phyloP scores from a whole-genome alignment of 2,113 vertebrate species.

The Embiotoca jacksoni region DNA sequence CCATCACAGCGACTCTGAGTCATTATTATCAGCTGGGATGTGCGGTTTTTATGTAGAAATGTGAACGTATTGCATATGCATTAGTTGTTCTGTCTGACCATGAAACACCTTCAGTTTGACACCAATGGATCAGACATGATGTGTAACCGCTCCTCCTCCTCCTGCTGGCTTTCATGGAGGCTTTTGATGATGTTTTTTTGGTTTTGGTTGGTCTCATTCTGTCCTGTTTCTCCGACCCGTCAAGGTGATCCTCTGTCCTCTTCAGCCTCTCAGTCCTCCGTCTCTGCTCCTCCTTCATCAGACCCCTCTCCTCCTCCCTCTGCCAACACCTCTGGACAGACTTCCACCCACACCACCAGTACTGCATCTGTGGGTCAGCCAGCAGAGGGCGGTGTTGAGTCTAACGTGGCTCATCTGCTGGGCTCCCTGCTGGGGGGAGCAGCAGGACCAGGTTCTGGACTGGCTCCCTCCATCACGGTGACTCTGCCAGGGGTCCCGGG shows the following conservation, averaged over 20 bases:
- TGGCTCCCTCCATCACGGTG: slow-evolving; percentile 87
- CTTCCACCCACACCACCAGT: slow-evolving; percentile 82
- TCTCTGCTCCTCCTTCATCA: slow-evolving; percentile 25
- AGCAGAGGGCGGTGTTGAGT: slow-evolving; percentile 65
- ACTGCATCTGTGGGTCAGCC: slow-evolving; percentile 74
- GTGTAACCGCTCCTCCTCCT: no score
- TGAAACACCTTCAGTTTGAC: no score
- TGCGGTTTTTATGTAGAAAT: no score
- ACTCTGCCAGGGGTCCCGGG: slow-evolving; percentile 86
- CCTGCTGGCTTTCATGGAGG: no score
- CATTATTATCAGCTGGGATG: no score
- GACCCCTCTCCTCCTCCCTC: slow-evolving; percentile 56
- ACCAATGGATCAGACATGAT: no score
- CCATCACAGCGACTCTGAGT: no score
- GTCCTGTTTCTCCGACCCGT: neutral
- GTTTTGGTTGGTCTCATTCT: neutral
- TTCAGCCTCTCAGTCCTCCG: slow-evolving; percentile 73
- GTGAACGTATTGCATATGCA: no score
- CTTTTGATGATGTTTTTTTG: no score
- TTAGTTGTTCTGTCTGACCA: no score
- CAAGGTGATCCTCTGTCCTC: slow-evolving; percentile 68
- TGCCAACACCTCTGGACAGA: slow-evolving; percentile 76
- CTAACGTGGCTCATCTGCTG: slow-evolving; percentile 81
- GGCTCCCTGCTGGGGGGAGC: slow-evolving; percentile 86
- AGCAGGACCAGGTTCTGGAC: slow-evolving; percentile 69